Evolutionary conservation across 2,797 vertebrate species (phyloP).

Genomic region (Dermochelys coriacea): DNA sequence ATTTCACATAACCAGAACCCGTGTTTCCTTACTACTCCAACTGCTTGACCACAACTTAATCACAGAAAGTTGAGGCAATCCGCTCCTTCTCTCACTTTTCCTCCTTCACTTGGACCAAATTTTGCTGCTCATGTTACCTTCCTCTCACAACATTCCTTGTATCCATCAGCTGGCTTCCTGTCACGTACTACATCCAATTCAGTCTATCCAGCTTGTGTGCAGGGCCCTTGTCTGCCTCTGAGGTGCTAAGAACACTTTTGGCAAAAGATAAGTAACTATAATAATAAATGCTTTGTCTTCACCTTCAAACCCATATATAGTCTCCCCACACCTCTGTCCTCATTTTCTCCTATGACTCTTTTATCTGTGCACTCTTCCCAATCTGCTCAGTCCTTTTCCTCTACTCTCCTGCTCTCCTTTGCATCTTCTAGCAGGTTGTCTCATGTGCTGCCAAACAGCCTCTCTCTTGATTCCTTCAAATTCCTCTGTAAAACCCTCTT

Average conservation of each 20-base stretch:
- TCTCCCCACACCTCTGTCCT: neutral
- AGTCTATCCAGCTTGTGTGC: rapidly evolving
- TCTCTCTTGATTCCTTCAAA: rapidly evolving
- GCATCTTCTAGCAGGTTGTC: neutral
- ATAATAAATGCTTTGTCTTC: rapidly evolving
- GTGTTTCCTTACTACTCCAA: slow-evolving; percentile 25
- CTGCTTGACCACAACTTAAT: neutral
- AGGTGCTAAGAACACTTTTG: rapidly evolving
- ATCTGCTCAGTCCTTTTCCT: neutral
- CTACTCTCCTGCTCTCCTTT: neutral
- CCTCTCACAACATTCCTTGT: rapidly evolving
- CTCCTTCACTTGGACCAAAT: neutral
- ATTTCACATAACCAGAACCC: slow-evolving; percentile 27
- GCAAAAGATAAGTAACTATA: neutral
- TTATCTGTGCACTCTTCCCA: neutral
- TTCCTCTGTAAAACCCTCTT: neutral
- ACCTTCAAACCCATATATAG: neutral
- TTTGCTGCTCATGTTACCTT: neutral
- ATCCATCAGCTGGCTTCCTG: neutral
- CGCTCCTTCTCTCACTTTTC: neutral
- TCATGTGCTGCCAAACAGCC: neutral
- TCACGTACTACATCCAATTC: neutral
- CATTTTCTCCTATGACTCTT: neutral
- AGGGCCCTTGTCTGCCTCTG: neutral
- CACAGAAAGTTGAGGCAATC: slow-evolving; percentile 7